phyloP scores from a whole-genome alignment of 2,113 vertebrate genomes.

The Siniperca knerii region DNA sequence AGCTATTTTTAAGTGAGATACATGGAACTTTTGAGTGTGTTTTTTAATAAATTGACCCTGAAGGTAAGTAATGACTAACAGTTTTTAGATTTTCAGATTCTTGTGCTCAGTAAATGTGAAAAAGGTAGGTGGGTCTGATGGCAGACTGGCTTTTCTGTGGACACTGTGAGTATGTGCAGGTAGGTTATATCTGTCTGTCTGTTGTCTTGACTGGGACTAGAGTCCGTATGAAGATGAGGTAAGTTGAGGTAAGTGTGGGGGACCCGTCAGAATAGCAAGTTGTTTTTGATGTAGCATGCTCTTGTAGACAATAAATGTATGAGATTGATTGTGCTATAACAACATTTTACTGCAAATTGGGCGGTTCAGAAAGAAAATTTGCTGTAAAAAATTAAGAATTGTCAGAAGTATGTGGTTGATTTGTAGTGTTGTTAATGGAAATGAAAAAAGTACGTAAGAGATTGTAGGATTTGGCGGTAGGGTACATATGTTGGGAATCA shows the following conservation, averaged over 20 bases:
- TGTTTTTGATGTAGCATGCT: neutral
- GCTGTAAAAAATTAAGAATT: neutral
- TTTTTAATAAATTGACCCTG: constrained; percentile 81
- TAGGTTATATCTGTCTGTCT: constrained; percentile 83
- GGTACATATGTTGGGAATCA: neutral
- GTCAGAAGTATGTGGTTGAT: neutral
- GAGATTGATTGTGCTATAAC: neutral
- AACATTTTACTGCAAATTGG: neutral
- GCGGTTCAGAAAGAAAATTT: neutral
- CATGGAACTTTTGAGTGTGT: constrained; percentile 85
- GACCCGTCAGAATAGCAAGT: constrained; percentile 56
- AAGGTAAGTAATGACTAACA: constrained; percentile 86
- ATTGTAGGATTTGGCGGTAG: neutral
- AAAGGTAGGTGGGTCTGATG: constrained; percentile 84
- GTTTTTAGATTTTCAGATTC: constrained; percentile 80
- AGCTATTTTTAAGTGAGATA: constrained; percentile 77
- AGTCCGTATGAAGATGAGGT: constrained; percentile 69
- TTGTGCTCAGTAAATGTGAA: constrained; percentile 47
- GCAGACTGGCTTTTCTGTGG: constrained; percentile 53
- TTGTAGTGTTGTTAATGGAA: neutral
- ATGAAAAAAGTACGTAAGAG: neutral
- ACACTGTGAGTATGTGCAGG: constrained; percentile 83
- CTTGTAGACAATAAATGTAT: neutral
- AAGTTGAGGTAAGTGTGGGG: constrained; percentile 80
- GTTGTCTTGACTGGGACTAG: constrained; percentile 69